These are phyloP conservation scores for Euschistus heros DNA, from an alignment of 1,140 invertebrate species.

Conservation along the genomic window DNA sequence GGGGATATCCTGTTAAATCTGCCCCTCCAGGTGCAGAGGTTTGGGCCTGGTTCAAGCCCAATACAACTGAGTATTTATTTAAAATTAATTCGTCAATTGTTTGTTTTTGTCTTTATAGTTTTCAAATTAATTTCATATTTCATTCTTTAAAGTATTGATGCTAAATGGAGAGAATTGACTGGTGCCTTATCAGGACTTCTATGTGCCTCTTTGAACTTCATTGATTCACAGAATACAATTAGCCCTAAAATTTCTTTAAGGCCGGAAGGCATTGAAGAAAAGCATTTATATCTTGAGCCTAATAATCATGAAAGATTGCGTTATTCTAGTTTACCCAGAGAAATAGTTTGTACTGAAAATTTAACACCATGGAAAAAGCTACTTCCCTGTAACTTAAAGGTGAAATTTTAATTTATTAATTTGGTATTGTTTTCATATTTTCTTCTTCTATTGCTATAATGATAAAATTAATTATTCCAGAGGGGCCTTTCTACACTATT, in stretches of 20 bases:
- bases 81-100: background rate
- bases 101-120: background rate
- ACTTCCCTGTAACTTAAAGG: slow-evolving; percentile 78
- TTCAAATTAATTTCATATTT: background rate
- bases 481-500: slow-evolving; percentile 73
- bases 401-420: slow-evolving; percentile 31
- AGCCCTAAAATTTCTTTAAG: slow-evolving; percentile 71
- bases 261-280: slow-evolving; percentile 54
- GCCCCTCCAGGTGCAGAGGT: slow-evolving; percentile 87
- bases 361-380: slow-evolving; percentile 96
- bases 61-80: slow-evolving; percentile 38
- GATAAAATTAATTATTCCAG: slow-evolving; percentile 36
- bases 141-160: slow-evolving; percentile 46
- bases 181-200: slow-evolving; percentile 85
- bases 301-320: slow-evolving; percentile 49
- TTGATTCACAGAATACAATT: slow-evolving; percentile 78
- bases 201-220: slow-evolving; percentile 93
- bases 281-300: slow-evolving; percentile 33
- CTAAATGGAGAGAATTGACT: slow-evolving; percentile 76
- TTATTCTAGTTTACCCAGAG: slow-evolving; percentile 81
- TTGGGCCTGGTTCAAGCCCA: slow-evolving; percentile 76
- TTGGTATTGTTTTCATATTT: background rate
- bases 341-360: slow-evolving; percentile 98
- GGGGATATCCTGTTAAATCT: slow-evolving; percentile 82
- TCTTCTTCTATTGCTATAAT: background rate